Percentiles rank a stretch among this genome's conserved stretches.
Conservation (phyloP, 2,888 invertebrate species). For the Buathra laborator region DNA sequence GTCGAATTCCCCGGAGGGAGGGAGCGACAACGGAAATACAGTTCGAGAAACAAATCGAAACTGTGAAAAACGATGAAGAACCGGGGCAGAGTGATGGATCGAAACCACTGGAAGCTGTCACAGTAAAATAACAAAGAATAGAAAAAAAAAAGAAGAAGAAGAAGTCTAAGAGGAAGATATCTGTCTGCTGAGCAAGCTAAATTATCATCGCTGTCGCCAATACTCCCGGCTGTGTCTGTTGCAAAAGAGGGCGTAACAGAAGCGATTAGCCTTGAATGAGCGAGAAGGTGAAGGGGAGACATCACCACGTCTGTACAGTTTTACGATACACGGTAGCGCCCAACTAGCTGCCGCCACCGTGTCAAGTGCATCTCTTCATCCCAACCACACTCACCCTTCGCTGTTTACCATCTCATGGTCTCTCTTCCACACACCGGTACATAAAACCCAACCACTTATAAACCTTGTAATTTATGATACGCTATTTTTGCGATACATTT, state of each 20-base stretch:
- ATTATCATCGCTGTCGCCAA: slow-evolving; percentile 17
- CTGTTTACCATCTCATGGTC: slow-evolving; percentile 42
- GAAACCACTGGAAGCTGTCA: no score
- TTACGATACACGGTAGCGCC: neutral
- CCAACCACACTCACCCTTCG: slow-evolving; percentile 45
- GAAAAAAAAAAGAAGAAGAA: neutral
- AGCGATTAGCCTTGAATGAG: slow-evolving; percentile 50
- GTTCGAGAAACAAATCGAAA: no score
- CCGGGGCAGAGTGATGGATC: no score
- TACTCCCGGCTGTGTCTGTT: neutral
- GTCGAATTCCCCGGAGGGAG: no score
- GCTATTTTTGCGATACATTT: slow-evolving; percentile 78
- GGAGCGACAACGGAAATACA: no score
- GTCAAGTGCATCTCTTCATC: slow-evolving; percentile 75
- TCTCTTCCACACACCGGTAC: slow-evolving; percentile 1
- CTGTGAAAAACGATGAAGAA: no score
- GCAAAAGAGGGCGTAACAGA: slow-evolving; percentile 71
- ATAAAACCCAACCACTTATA: slow-evolving; percentile 19
- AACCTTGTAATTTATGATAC: slow-evolving; percentile 75
- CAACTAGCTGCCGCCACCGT: slow-evolving; percentile 59
- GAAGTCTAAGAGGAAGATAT: neutral
- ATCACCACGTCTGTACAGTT: neutral
- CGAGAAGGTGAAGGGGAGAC: slow-evolving; percentile 37
- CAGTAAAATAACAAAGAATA: no score
- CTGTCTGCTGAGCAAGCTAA: neutral